Evolutionary conservation across 2,113 vertebrate genomes (phyloP), one percentile per base, ranked within the genome.

Genomic region (Pterocles orientalis): DNA sequence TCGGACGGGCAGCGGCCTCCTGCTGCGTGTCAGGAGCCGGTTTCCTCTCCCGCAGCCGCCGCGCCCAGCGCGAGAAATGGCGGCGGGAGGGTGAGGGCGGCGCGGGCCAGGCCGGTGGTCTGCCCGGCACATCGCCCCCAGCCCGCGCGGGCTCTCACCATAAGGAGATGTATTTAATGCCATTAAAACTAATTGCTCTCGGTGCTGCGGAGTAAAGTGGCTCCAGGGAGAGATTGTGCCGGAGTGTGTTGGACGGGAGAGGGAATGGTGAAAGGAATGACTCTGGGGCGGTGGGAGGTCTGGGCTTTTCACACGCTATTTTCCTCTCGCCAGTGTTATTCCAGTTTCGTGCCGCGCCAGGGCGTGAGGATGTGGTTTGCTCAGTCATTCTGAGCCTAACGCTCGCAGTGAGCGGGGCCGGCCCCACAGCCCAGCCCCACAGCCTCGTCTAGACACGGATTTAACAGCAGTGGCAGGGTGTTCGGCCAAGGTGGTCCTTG

Each of bases 311-410:
- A 26, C 89, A 75, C 82, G 3, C 86, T 54, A 7, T 90, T 88
- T 77, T 61, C 83, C 8, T 64, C 21, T 33, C 19, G 3, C 64
- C 72, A 6, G 0, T 77, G 82, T 95, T 94, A 82, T 66, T 86
- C 41, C 85, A 78, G 94, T 34, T 77, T 31, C 75, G 7, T 5
- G 48, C 77, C 36, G 92, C 53, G 62, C 82, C 75, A 50, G 80
- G 60, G 77, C 79, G 2, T 56, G 48, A 64, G 92, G 95, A 96
- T 94, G 94, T 86, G 96, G 94, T 96, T 93, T 94, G 71, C 72
- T 78, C 90, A 18, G 2, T 13, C 56, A 0, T 34, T 89, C 14
- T 31, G 86, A 93, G 28, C 43, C 25, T 17, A 24, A 10, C 3
- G 19, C 39, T 65, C 2, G 3, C 54, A 26, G 65, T 1, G 7